These are phyloP conservation scores for Ornithorhynchus anatinus DNA, from an alignment of 2,113 vertebrate genomes.

Conservation along the genomic window DNA sequence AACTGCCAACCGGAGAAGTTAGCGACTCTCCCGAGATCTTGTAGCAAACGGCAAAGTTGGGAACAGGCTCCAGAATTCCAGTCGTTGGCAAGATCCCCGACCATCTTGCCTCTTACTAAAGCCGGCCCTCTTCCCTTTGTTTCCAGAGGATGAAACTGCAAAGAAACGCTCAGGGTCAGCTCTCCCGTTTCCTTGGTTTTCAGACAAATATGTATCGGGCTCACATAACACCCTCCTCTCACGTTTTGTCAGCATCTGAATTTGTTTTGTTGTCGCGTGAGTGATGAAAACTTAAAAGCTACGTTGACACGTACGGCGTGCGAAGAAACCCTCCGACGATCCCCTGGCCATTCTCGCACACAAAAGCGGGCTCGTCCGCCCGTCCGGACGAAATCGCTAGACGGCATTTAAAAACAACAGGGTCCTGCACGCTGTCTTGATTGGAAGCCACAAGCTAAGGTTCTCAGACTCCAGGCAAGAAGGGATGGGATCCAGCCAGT, in stretches of 20 bases:
- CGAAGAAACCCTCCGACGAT: conserved; percentile 45
- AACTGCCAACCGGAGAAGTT: no score
- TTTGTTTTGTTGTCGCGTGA: conserved; percentile 37
- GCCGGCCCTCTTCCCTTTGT: not conserved
- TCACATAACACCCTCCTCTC: conserved; percentile 24
- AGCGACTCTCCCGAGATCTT: not conserved
- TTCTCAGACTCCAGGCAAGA: conserved; percentile 49
- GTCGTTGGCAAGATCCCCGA: not conserved
- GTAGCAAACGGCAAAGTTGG: not conserved
- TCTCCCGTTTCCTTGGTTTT: conserved; percentile 24
- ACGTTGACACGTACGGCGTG: conserved; percentile 34
- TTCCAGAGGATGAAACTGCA: conserved; percentile 24
- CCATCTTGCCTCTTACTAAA: conserved; percentile 1
- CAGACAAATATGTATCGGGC: conserved; percentile 45
- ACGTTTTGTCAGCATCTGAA: conserved; percentile 24
- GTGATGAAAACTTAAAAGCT: conserved; percentile 46
- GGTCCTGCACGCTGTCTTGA: conserved; percentile 30
- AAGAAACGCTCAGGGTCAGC: conserved; percentile 45
- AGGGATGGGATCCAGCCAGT: conserved; percentile 54
- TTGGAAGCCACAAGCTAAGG: conserved; percentile 53
- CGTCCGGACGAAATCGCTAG: not conserved
- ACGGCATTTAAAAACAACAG: conserved; percentile 28
- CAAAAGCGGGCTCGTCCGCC: not conserved
- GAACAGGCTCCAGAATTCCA: not conserved
- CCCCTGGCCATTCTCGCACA: not conserved